Conservation (phyloP, 2,888 invertebrate species). For the Caenorhabditis uteleia region DNA sequence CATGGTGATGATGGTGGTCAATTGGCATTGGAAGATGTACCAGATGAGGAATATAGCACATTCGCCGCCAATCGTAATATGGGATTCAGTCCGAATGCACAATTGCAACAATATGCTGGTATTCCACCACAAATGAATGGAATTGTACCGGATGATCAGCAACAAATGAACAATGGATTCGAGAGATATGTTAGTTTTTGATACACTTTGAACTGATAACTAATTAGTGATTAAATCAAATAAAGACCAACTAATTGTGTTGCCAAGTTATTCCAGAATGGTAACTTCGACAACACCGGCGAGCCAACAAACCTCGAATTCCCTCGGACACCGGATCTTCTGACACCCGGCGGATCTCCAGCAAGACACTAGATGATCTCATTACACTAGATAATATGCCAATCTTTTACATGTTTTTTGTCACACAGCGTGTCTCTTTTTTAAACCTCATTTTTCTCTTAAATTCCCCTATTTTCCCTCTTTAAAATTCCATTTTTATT, state of each 20-base stretch:
- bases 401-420: neutral
- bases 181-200: no score
- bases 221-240: no score
- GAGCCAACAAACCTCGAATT: constrained; percentile 1
- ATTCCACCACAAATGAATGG: no score
- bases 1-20: neutral
- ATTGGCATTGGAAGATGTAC: constrained; percentile 5
- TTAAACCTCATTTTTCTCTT: neutral
- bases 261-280: no score
- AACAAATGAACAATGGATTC: no score
- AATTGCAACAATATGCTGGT: no score
- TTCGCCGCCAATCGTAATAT: no score
- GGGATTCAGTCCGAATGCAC: no score
- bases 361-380: no score
- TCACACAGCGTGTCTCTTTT: neutral
- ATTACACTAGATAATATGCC: neutral
- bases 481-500: neutral
- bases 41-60: neutral
- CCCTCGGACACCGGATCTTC: neutral
- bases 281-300: neutral
- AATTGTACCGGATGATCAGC: no score
- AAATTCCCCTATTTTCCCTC: neutral
- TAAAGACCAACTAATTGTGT: no score
- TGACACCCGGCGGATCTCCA: constrained; percentile 4
- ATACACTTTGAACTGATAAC: no score